These are phyloP conservation scores for Branchinecta lindahli DNA, from an alignment of 1,140 invertebrate genomes.

Conservation along the genomic window DNA sequence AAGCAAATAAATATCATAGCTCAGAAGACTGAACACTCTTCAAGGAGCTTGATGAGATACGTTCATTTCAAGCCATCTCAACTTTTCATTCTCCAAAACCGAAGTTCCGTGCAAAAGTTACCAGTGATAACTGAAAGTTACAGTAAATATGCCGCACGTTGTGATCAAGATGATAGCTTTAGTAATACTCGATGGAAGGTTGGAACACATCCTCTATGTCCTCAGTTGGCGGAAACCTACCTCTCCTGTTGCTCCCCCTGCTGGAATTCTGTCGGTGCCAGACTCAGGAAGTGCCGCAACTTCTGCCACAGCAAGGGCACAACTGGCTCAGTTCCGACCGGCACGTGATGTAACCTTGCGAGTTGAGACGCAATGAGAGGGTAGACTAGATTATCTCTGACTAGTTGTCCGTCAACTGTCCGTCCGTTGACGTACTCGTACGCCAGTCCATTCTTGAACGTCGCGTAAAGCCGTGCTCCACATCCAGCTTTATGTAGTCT, in stretches of 20 bases:
- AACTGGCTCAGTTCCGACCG: not conserved
- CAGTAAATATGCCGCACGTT: no score
- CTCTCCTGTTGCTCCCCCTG: not conserved
- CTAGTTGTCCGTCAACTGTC: not conserved
- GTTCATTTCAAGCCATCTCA: no score
- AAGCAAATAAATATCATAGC: no score
- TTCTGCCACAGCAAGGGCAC: not conserved
- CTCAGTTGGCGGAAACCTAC: not conserved
- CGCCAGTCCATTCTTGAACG: conserved; percentile 83
- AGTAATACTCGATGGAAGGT: no score
- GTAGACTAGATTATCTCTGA: not conserved
- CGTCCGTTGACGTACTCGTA: conserved; percentile 80
- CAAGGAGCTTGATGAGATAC: no score
- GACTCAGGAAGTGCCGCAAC: not conserved
- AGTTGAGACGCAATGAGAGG: not conserved
- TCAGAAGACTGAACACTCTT: no score
- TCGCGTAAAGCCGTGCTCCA: conserved; percentile 70
- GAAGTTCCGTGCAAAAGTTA: no score
- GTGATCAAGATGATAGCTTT: no score
- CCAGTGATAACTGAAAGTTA: no score
- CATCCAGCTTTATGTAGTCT: conserved; percentile 54
- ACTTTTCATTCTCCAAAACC: no score
- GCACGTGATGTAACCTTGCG: not conserved
- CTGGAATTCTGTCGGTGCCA: not conserved
- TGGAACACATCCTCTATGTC: no score